Percentiles rank a stretch among this genome's conserved stretches.
phyloP scores from a whole-genome alignment of 2,888 invertebrate genomes.

The Phortica okadai region DNA sequence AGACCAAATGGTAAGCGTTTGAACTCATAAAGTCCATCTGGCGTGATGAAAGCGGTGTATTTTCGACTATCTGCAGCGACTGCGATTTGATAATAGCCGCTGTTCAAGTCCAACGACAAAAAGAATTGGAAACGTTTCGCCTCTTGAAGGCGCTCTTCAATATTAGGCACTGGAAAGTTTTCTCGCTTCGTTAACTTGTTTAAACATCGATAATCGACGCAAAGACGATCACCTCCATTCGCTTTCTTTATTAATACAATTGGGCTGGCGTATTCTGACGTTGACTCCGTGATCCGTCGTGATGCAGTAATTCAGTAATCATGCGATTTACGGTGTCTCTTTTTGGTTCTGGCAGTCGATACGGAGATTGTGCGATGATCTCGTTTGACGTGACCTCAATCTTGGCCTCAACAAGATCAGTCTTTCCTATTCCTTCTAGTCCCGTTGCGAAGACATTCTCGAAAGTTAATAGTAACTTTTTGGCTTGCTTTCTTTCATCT shows the following conservation, averaged over 20 bases:
- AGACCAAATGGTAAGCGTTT: slow-evolving; percentile 6
- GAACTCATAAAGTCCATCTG: background rate
- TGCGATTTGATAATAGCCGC: slow-evolving; percentile 44
- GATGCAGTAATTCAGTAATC: slow-evolving; percentile 6
- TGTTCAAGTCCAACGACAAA: too few relatives aligned
- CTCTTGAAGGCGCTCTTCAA: slow-evolving; percentile 42
- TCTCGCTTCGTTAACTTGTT: slow-evolving; percentile 34
- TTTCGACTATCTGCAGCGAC: slow-evolving; percentile 30
- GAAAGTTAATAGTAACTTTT: too few relatives aligned
- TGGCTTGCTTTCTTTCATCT: too few relatives aligned
- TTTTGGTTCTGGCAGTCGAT: slow-evolving; percentile 4
- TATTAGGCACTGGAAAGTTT: slow-evolving; percentile 45
- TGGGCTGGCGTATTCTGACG: slow-evolving; percentile 9
- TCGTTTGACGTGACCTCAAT: background rate
- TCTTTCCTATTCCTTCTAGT: slow-evolving; percentile 37
- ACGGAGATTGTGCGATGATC: background rate
- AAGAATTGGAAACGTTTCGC: slow-evolving; percentile 36
- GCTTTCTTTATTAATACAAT: slow-evolving; percentile 14
- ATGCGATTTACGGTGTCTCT: background rate
- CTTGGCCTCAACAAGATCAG: background rate
- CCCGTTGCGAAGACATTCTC: slow-evolving; percentile 38
- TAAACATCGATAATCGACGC: slow-evolving; percentile 24
- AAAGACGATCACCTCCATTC: slow-evolving; percentile 42
- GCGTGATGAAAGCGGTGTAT: slow-evolving; percentile 30
- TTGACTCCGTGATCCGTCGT: slow-evolving; percentile 1